Evolutionary conservation across 2,113 vertebrate species (phyloP).

Genomic region (Pyxicephalus adspersus): DNA sequence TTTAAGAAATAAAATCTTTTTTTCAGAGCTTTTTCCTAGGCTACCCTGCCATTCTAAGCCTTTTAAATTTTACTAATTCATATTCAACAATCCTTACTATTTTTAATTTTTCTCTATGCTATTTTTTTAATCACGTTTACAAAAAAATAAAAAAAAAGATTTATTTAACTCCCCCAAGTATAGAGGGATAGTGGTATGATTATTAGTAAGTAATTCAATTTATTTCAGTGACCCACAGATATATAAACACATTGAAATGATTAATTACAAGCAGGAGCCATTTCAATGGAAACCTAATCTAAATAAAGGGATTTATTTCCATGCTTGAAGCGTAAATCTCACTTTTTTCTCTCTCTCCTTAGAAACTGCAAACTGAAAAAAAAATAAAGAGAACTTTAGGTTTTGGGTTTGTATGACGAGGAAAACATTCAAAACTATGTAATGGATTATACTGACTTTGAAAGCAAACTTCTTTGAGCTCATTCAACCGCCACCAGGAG

Average conservation of each 20-base stretch:
- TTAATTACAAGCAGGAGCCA: conserved; percentile 69
- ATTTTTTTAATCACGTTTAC: conserved; percentile 51
- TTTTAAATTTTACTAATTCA: background rate
- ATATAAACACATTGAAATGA: conserved; percentile 70
- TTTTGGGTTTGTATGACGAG: conserved; percentile 47
- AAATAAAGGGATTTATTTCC: conserved; percentile 72
- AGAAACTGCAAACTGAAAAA: conserved; percentile 62
- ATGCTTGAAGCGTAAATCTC: conserved; percentile 68
- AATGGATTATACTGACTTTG: conserved; percentile 50
- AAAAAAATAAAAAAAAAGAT: conserved; percentile 52
- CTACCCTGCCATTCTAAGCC: too few relatives aligned
- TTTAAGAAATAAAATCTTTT: too few relatives aligned
- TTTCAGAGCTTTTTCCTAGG: too few relatives aligned
- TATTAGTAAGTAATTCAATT: conserved; percentile 72
- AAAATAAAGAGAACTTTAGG: conserved; percentile 56
- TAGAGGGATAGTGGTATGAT: conserved; percentile 65
- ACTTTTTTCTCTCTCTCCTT: conserved; percentile 54
- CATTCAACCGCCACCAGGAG: too few relatives aligned
- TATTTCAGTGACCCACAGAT: conserved; percentile 69
- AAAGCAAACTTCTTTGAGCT: too few relatives aligned
- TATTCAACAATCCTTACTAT: background rate
- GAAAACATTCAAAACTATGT: conserved; percentile 28
- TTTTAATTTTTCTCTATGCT: conserved; percentile 1
- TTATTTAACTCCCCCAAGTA: conserved; percentile 68
- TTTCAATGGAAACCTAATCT: conserved; percentile 70